These are phyloP conservation scores for Flexamia atlantica DNA, from an alignment of 2,888 invertebrate species.

Conservation along the genomic window DNA sequence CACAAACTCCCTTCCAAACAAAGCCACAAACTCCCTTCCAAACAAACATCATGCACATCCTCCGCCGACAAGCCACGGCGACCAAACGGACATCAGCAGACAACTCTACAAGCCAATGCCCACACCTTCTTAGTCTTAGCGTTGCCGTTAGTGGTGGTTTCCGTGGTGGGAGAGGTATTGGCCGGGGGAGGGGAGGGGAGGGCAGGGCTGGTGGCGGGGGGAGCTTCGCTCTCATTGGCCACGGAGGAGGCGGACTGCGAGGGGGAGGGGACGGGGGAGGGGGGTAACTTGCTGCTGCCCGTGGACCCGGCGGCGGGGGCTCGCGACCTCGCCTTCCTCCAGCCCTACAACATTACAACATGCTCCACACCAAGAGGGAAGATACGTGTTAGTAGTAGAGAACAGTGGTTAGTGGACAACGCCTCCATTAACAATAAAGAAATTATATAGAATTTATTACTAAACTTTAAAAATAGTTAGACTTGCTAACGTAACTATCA, in stretches of 20 bases:
- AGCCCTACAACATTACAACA: constrained; percentile 78
- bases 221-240: constrained; percentile 58
- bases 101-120: constrained; percentile 38
- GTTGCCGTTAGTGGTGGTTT: constrained; percentile 62
- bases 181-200: constrained; percentile 49
- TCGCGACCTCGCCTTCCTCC: constrained; percentile 88
- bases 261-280: constrained; percentile 58
- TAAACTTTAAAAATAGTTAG: too few species aligned
- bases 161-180: constrained; percentile 57
- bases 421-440: too few species aligned
- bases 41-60: constrained; percentile 9
- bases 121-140: constrained; percentile 70
- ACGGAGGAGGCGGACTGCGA: constrained; percentile 58
- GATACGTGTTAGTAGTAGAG: neutral
- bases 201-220: constrained; percentile 49
- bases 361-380: constrained; percentile 49
- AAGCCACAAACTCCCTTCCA: too few species aligned
- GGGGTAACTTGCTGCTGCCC: constrained; percentile 71
- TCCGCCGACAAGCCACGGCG: neutral
- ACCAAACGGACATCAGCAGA: neutral
- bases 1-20: neutral
- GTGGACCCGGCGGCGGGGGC: constrained; percentile 74
- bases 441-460: too few species aligned
- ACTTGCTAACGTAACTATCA: too few species aligned
- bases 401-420: too few species aligned